Conservation (phyloP, 2,888 invertebrate genomes). For the Eupithecia dodoneata region DNA sequence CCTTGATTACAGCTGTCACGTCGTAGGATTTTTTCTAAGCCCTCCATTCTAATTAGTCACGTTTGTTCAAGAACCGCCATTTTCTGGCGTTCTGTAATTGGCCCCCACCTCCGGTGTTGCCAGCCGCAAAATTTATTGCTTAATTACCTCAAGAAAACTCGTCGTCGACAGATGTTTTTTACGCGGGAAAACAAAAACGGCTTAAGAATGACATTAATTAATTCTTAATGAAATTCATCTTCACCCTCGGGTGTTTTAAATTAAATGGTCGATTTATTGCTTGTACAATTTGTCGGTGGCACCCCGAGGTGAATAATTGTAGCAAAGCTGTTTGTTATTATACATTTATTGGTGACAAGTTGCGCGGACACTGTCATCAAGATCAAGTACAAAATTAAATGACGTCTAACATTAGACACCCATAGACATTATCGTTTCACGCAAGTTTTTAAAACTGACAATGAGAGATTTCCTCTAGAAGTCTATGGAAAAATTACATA, state of each 20-base stretch:
- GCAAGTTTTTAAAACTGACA: slow-evolving; percentile 46
- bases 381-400: slow-evolving; percentile 56
- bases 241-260: slow-evolving; percentile 82
- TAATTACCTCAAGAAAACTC: slow-evolving; percentile 84
- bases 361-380: slow-evolving; percentile 61
- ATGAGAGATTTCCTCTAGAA: slow-evolving; percentile 3
- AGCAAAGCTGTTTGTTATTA: slow-evolving; percentile 69
- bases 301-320: slow-evolving; percentile 65
- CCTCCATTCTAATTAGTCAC: slow-evolving; percentile 79
- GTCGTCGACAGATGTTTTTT: slow-evolving; percentile 83
- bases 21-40: slow-evolving; percentile 82
- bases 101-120: slow-evolving; percentile 81
- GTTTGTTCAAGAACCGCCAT: slow-evolving; percentile 74
- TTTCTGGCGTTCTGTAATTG: slow-evolving; percentile 78
- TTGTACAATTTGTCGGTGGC: slow-evolving; percentile 81
- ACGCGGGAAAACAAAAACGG: slow-evolving; percentile 82
- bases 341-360: slow-evolving; percentile 75
- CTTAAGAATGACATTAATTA: slow-evolving; percentile 85
- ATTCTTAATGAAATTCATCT: slow-evolving; percentile 85
- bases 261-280: slow-evolving; percentile 82
- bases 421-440: neutral
- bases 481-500: neutral
- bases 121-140: slow-evolving; percentile 84
- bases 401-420: slow-evolving; percentile 33
- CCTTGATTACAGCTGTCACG: slow-evolving; percentile 84